These are phyloP conservation scores for Spilarctia lutea DNA, from an alignment of 2,888 invertebrate genomes.

Conservation along the genomic window DNA sequence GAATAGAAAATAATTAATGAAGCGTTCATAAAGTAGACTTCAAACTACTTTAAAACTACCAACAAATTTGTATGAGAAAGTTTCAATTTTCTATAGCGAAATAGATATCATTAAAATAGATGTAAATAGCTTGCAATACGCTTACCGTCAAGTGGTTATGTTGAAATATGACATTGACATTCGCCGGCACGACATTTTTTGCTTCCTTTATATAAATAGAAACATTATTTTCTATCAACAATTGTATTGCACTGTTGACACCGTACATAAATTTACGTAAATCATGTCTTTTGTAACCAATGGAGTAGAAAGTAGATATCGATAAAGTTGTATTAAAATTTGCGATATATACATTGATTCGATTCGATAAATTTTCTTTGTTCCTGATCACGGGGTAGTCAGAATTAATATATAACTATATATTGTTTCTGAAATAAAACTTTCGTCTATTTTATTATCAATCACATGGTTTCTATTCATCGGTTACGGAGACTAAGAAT, in stretches of 20 bases:
- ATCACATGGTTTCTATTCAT: too few relatives aligned
- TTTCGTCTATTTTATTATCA: background rate
- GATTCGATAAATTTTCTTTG: background rate
- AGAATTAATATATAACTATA: background rate
- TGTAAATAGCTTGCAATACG: slow-evolving; percentile 32
- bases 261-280: slow-evolving; percentile 74
- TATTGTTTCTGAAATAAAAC: background rate
- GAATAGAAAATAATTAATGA: too few relatives aligned
- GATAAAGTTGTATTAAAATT: background rate
- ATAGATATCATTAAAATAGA: slow-evolving; percentile 31
- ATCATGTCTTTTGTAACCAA: slow-evolving; percentile 62
- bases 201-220: slow-evolving; percentile 32
- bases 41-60: background rate
- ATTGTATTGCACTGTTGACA: slow-evolving; percentile 69
- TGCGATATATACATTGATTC: background rate
- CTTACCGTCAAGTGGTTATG: slow-evolving; percentile 58
- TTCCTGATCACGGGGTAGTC: too few relatives aligned
- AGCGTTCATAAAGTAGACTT: background rate
- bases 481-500: background rate
- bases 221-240: slow-evolving; percentile 61
- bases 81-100: slow-evolving; percentile 12
- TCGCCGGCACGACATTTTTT: slow-evolving; percentile 53
- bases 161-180: slow-evolving; percentile 77
- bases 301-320: slow-evolving; percentile 38
- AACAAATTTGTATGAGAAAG: slow-evolving; percentile 4